Evolutionary conservation across 2,113 vertebrate species (phyloP).

Genomic region (Willisornis vidua): DNA sequence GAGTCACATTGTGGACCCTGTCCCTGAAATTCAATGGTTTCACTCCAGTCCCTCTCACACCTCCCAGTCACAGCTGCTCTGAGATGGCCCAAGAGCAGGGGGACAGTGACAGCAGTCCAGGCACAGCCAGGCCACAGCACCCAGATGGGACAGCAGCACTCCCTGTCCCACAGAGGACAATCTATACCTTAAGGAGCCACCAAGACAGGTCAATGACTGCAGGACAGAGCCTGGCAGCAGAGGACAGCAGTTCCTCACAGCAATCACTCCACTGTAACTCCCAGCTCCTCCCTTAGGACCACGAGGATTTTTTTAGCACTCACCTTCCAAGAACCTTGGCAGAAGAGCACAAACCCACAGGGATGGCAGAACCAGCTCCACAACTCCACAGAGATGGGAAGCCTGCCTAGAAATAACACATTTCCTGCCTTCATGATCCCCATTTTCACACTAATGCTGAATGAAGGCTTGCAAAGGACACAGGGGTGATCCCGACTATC

Average conservation of each 20-base stretch:
- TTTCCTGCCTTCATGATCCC: neutral
- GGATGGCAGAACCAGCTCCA: neutral
- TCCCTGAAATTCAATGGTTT: accelerated
- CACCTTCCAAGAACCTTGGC: neutral
- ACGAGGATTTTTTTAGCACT: neutral
- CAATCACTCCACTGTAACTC: neutral
- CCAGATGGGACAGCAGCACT: neutral
- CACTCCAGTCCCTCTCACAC: neutral
- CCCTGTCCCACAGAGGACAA: neutral
- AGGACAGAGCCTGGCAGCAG: neutral
- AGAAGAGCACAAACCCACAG: neutral
- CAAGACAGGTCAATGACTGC: neutral
- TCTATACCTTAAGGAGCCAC: neutral
- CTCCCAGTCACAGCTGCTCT: neutral
- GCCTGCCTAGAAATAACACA: neutral
- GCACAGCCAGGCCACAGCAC: neutral
- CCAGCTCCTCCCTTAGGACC: neutral
- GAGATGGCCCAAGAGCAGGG: neutral
- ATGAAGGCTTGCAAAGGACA: neutral
- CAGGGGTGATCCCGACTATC: accelerated
- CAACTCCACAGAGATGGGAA: neutral
- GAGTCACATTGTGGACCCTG: accelerated
- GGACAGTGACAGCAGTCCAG: neutral
- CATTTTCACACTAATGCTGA: neutral
- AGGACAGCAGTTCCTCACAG: neutral